These are phyloP conservation scores for Myotis davidii DNA, from an alignment of 2,113 vertebrate genomes.

Conservation along the genomic window DNA sequence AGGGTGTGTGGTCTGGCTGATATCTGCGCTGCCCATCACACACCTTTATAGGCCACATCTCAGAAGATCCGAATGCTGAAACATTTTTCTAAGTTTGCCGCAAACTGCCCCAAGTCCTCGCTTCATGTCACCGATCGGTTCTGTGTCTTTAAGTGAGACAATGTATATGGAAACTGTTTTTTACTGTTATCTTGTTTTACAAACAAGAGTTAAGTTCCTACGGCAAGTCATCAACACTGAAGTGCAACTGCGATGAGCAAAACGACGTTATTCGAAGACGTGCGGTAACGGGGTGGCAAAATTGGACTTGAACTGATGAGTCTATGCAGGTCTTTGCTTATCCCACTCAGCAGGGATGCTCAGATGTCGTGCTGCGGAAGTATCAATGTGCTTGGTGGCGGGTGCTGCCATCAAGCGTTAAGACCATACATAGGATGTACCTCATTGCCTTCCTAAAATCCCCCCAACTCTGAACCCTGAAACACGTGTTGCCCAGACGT, in stretches of 20 bases:
- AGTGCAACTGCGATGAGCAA: background rate
- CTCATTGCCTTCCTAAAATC: background rate
- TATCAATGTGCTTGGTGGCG: accelerated
- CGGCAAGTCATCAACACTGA: background rate
- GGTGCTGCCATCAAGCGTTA: background rate
- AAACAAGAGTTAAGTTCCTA: background rate
- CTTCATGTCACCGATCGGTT: no score
- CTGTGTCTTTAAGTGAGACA: background rate
- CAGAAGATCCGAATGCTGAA: background rate
- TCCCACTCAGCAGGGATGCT: no score
- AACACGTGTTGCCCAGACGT: background rate
- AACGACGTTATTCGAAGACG: background rate
- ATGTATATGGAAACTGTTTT: background rate
- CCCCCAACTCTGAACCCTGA: background rate
- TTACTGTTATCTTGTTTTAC: no score
- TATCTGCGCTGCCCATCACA: accelerated
- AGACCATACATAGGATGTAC: no score
- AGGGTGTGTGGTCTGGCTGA: background rate
- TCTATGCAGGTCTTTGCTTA: background rate
- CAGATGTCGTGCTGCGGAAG: background rate
- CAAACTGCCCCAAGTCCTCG: no score
- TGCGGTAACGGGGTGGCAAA: background rate
- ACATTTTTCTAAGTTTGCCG: background rate
- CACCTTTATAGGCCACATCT: background rate
- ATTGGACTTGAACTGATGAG: background rate